A percentile compares a stretch with the other conserved stretches of the same genome.
phyloP scores from a whole-genome alignment of 2,888 invertebrate genomes.

The Sialis lutaria region DNA sequence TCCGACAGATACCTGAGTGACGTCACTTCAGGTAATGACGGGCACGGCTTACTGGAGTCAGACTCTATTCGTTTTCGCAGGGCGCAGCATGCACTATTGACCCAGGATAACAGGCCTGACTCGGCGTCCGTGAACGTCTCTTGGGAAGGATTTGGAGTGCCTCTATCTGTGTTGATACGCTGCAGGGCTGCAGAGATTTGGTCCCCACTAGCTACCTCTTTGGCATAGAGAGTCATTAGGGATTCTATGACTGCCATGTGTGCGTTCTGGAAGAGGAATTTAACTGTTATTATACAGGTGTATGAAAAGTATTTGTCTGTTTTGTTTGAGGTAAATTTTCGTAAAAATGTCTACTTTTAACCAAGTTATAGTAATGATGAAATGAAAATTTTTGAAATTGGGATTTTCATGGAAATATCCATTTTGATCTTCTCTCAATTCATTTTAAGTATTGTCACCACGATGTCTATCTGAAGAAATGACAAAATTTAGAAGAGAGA shows the following conservation, averaged over 20 bases:
- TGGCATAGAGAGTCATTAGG: constrained; percentile 83
- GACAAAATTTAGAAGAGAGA: too few species aligned
- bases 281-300: background rate
- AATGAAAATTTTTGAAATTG: too few species aligned
- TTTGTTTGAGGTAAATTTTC: too few species aligned
- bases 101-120: constrained; percentile 73
- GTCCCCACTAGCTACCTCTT: constrained; percentile 80
- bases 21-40: constrained; percentile 50
- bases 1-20: constrained; percentile 80
- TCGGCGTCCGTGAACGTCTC: constrained; percentile 44
- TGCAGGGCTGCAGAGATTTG: constrained; percentile 72
- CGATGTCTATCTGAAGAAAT: too few species aligned
- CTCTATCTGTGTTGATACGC: constrained; percentile 41
- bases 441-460: too few species aligned
- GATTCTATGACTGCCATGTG: constrained; percentile 94
- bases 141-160: constrained; percentile 14
- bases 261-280: constrained; percentile 51
- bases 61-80: constrained; percentile 39
- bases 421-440: too few species aligned
- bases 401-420: too few species aligned
- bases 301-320: too few species aligned
- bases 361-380: too few species aligned
- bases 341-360: too few species aligned
- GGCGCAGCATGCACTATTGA: constrained; percentile 71
- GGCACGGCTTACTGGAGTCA: constrained; percentile 22